Percentiles rank a stretch among this genome's conserved stretches.
Conservation (phyloP, 2,888 invertebrate genomes). For the Flexamia atlantica region DNA sequence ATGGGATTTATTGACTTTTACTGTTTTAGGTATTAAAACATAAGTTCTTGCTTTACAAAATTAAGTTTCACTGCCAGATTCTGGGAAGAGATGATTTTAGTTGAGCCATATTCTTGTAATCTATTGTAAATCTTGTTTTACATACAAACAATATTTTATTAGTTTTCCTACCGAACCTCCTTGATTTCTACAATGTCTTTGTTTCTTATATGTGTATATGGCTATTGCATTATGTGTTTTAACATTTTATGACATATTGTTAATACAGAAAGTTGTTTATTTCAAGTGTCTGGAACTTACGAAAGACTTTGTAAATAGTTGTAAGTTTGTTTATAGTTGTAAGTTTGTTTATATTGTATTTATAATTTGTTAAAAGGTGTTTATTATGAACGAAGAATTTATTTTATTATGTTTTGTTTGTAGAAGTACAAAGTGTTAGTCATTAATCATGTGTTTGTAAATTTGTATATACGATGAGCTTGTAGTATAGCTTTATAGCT, state of each 20-base stretch:
- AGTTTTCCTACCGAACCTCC: not conserved
- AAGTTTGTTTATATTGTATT: constrained; percentile 63
- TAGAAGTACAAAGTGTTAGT: constrained; percentile 58
- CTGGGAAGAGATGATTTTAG: too few relatives aligned
- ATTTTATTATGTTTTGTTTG: constrained; percentile 59
- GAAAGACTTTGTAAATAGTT: constrained; percentile 56
- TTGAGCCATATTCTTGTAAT: too few relatives aligned
- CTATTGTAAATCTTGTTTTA: too few relatives aligned
- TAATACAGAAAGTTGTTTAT: constrained; percentile 29
- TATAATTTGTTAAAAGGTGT: constrained; percentile 58
- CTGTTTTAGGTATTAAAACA: too few relatives aligned
- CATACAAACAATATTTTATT: too few relatives aligned
- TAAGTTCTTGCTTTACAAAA: too few relatives aligned
- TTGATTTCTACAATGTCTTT: constrained; percentile 4
- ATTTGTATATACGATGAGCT: constrained; percentile 53
- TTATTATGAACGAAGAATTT: constrained; percentile 51
- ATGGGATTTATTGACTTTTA: too few relatives aligned
- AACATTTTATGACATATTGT: constrained; percentile 29
- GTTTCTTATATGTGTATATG: constrained; percentile 14
- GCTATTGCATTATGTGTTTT: constrained; percentile 14
- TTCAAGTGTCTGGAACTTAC: constrained; percentile 12
- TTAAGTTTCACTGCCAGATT: too few relatives aligned
- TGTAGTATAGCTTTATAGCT: constrained; percentile 54
- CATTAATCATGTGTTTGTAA: constrained; percentile 38
- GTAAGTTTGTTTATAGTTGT: constrained; percentile 62